These are phyloP conservation scores for Pristionchus fissidentatus DNA, from an alignment of 2,888 invertebrate species.

Conservation along the genomic window DNA sequence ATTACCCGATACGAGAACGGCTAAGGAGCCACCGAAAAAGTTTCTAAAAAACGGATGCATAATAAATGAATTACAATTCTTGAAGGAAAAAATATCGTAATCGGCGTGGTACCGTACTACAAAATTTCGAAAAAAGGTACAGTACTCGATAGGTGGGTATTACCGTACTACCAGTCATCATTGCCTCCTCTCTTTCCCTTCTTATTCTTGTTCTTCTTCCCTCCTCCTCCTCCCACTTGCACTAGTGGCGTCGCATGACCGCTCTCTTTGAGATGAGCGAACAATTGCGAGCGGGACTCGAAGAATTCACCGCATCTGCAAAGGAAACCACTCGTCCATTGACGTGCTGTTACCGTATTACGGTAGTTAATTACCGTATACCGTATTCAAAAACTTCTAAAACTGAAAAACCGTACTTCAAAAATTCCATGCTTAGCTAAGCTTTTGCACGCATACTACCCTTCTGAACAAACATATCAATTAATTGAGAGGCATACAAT, in stretches of 20 bases:
- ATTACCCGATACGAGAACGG: not conserved
- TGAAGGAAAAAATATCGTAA: not conserved
- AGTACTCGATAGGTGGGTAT: not conserved
- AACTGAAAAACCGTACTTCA: too few species aligned
- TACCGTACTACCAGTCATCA: constrained; percentile 35
- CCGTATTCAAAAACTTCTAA: too few species aligned
- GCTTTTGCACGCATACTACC: too few species aligned
- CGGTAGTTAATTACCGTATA: too few species aligned
- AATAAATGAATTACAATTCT: not conserved
- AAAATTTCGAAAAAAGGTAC: not conserved
- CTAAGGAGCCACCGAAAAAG: not conserved
- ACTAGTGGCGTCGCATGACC: constrained; percentile 76
- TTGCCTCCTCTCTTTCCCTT: constrained; percentile 35
- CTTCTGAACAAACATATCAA: too few species aligned
- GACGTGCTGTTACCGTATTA: too few species aligned
- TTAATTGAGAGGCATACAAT: too few species aligned
- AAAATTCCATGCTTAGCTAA: too few species aligned
- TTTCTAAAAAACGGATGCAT: not conserved
- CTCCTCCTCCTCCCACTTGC: constrained; percentile 32
- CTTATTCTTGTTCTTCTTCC: constrained; percentile 52
- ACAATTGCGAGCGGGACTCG: constrained; percentile 77
- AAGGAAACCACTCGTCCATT: not conserved
- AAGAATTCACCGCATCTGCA: constrained; percentile 75
- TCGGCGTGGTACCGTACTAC: too few species aligned
- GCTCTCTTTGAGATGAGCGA: constrained; percentile 77